Conservation (phyloP, 2,888 invertebrate species). For the Eurytoma californica region DNA sequence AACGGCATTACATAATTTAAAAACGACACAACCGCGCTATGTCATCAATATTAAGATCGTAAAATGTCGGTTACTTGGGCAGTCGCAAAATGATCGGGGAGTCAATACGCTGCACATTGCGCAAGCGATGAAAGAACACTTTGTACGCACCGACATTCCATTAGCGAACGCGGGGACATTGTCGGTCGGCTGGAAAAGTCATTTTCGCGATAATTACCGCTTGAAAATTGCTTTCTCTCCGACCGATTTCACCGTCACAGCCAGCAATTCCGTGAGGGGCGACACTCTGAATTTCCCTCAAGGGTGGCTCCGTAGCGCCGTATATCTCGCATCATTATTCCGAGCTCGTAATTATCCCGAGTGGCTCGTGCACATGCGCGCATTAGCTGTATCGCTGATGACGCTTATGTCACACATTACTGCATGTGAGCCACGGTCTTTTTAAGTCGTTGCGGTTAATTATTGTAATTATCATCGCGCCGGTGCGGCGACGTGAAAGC, state of each 20-base stretch:
- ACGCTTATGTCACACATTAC: not conserved
- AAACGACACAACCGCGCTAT: no score
- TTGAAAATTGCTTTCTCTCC: conserved; percentile 26
- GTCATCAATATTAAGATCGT: no score
- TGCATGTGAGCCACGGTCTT: not conserved
- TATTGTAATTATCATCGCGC: not conserved
- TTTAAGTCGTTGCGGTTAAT: not conserved
- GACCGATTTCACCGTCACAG: conserved; percentile 3
- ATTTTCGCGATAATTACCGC: conserved; percentile 36
- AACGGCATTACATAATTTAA: no score
- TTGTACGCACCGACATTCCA: no score
- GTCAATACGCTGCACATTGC: no score
- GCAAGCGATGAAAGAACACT: no score
- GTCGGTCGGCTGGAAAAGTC: conserved; percentile 9
- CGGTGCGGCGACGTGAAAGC: not conserved
- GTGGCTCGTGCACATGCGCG: not conserved
- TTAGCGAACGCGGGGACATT: not conserved
- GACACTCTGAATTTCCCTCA: not conserved
- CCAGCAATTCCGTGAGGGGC: conserved; percentile 3
- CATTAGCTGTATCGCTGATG: not conserved
- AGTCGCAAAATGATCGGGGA: no score
- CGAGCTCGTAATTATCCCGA: conserved; percentile 15
- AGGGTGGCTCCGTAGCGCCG: not conserved
- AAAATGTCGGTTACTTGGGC: no score
- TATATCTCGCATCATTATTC: conserved; percentile 2